A percentile compares a stretch with the other conserved stretches of the same genome.
Evolutionary conservation across 2,797 vertebrate species (phyloP).

Genomic region (Nyctibius grandis): DNA sequence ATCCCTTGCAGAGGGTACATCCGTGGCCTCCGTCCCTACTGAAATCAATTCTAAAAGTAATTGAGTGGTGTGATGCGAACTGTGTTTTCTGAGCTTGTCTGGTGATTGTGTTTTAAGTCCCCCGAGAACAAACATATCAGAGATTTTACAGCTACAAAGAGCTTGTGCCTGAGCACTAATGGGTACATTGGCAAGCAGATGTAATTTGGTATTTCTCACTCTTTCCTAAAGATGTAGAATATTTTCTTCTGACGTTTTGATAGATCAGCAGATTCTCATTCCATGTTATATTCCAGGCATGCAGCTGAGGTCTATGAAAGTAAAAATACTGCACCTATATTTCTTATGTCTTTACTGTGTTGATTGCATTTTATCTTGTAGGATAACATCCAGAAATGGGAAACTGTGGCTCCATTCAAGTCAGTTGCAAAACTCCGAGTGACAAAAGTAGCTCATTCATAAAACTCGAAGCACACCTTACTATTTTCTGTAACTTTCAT

Average conservation of each 20-base stretch:
- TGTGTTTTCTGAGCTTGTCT: background rate
- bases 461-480: background rate
- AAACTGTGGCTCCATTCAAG: background rate
- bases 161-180: constrained; percentile 44
- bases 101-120: background rate
- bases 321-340: background rate
- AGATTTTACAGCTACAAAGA: constrained; percentile 30
- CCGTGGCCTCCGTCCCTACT: background rate
- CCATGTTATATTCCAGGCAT: background rate
- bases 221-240: constrained; percentile 31
- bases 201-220: background rate
- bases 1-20: background rate
- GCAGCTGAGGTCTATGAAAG: background rate
- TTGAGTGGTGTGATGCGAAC: background rate
- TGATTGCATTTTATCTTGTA: background rate
- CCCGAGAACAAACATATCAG: constrained; percentile 20
- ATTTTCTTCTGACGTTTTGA: background rate
- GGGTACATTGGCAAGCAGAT: constrained; percentile 53
- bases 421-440: background rate
- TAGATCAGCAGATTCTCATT: constrained; percentile 23
- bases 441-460: background rate
- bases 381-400: background rate
- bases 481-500: background rate
- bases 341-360: background rate
- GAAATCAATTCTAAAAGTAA: background rate